Percentiles rank a stretch among this genome's conserved stretches.
Conservation (phyloP, 1,140 invertebrate species). For the Lepidostoma basale region DNA sequence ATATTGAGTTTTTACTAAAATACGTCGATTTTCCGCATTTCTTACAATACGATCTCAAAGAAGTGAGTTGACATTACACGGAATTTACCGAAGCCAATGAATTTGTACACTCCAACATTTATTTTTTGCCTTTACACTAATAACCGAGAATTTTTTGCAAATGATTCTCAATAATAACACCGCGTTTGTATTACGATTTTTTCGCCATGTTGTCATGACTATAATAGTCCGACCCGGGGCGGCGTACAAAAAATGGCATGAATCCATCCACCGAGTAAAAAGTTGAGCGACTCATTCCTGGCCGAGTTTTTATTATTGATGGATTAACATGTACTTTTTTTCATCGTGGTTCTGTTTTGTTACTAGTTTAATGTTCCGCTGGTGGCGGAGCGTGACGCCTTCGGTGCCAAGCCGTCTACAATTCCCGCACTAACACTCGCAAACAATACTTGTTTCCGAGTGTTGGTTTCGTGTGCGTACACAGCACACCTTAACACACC, state of each 20-base stretch:
- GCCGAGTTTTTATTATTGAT: too few relatives aligned
- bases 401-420: constrained; percentile 40
- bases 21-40: too few relatives aligned
- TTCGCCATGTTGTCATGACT: constrained; percentile 21
- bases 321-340: too few relatives aligned
- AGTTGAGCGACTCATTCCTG: too few relatives aligned
- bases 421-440: constrained; percentile 2
- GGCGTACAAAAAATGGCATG: too few relatives aligned
- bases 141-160: neutral
- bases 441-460: neutral
- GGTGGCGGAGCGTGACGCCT: constrained; percentile 19
- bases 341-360: neutral
- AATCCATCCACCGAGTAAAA: too few relatives aligned
- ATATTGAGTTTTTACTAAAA: too few relatives aligned
- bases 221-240: neutral
- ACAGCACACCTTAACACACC: constrained; percentile 3
- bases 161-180: neutral
- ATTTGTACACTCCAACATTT: too few relatives aligned
- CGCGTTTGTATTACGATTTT: constrained; percentile 7
- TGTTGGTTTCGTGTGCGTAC: neutral
- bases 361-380: neutral
- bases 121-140: too few relatives aligned
- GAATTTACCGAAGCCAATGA: too few relatives aligned
- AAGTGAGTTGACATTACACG: too few relatives aligned
- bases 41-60: too few relatives aligned